Evolutionary conservation across 2,888 invertebrate genomes (phyloP), one percentile per base, ranked within the genome.

Genomic region (Tenthredo notha): DNA sequence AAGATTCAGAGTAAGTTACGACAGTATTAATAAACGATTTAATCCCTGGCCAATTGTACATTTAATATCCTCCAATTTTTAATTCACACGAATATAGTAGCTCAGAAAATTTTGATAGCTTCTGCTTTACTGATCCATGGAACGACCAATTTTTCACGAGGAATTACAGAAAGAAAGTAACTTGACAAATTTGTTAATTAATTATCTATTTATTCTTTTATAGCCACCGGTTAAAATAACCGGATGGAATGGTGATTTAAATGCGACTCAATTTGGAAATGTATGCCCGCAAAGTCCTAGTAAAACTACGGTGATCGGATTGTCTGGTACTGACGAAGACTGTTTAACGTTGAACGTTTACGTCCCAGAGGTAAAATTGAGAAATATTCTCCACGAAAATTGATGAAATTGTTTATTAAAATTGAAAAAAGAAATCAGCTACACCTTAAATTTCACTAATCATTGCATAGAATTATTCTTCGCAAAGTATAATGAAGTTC

Each of bases 281-380:
- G 92, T 92, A 25, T 93, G 93, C 67, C 93, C 93, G 2, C 92
- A 92, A 0, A 90, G 92, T 87, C 90, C 89, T 2, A 84, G 89
- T 0, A 47, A 21, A 4, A 50, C 50, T 9, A 77, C 77, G 7
- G 21, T 77, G 29, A 85, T 90, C 67, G 87, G 88, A 12, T 89
- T 92, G 83, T 90, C 91, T 0, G 67, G 90, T 15, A 93, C 93
- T 67, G 88, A 93, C 40, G 93, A 93, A 87, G 93, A 93, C 80
- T 93, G 93, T 72, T 88, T 93, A 2, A 90, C 92, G 9, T 89
- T 93, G 89, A 92, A 90, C 6, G 92, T 93, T 1, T 92, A 92
- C 9, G 92, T 93, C 2, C 91, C 87, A 90, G 91, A 15, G 87
- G 85, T 86, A 1, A 74, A 9, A 10, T 21, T 4, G 0, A 12